Conservation (phyloP, 2,888 invertebrate genomes). For the Caradrina clavipalpis region DNA sequence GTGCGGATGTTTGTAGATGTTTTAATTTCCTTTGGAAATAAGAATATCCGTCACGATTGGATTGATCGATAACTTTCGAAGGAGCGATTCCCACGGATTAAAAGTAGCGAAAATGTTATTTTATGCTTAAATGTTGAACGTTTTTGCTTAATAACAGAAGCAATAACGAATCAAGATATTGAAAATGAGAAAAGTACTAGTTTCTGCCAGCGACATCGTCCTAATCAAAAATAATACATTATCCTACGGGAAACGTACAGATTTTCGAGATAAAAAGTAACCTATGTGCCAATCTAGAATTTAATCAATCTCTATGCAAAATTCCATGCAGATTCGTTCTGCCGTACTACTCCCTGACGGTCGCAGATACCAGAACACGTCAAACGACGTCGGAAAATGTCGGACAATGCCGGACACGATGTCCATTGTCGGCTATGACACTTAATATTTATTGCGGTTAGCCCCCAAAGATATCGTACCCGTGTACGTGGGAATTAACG, state of each 20-base stretch:
- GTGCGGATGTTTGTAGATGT: not conserved
- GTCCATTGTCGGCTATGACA: constrained; percentile 38
- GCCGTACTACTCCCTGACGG: not conserved
- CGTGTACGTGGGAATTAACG: constrained; percentile 51
- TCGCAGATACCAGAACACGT: not conserved
- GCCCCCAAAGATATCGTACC: constrained; percentile 50
- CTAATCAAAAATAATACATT: too few species aligned
- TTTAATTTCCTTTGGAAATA: constrained; percentile 47
- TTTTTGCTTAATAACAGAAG: too few species aligned
- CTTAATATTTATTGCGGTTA: constrained; percentile 58
- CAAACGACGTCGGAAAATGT: constrained; percentile 3
- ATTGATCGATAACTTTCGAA: constrained; percentile 13
- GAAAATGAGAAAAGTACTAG: too few species aligned
- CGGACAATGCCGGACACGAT: constrained; percentile 40
- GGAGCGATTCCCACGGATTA: constrained; percentile 22
- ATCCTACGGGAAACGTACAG: too few species aligned
- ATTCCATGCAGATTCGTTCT: too few species aligned
- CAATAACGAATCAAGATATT: too few species aligned
- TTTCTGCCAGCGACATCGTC: too few species aligned
- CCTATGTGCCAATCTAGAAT: too few species aligned
- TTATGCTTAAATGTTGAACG: not conserved
- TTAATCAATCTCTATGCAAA: too few species aligned
- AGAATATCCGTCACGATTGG: constrained; percentile 24
- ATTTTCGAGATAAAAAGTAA: too few species aligned
- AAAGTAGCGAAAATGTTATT: not conserved